Evolutionary conservation across 2,888 invertebrate genomes (phyloP).

Genomic region (Formica aserva): DNA sequence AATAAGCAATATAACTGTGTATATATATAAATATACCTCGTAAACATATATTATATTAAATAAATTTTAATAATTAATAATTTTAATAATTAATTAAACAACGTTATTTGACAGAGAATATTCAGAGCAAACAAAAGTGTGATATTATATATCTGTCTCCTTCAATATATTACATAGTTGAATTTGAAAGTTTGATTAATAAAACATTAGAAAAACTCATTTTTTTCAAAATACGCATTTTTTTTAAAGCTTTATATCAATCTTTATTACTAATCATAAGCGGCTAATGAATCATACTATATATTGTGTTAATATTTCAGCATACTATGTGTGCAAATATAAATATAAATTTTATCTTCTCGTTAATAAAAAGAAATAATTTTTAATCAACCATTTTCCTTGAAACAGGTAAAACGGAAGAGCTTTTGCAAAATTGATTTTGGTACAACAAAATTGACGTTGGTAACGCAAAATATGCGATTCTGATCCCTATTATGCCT

Average conservation of each 20-base stretch:
- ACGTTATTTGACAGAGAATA: background rate
- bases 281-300: background rate
- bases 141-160: background rate
- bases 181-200: background rate
- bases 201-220: background rate
- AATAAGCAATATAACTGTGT: background rate
- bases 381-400: constrained; percentile 42
- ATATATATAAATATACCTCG: background rate
- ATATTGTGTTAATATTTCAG: background rate
- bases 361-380: background rate
- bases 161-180: background rate
- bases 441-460: background rate
- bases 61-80: background rate
- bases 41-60: background rate
- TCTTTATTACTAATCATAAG: constrained; percentile 11
- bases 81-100: background rate
- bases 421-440: constrained; percentile 24
- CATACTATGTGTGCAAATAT: background rate
- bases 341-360: background rate
- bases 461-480: constrained; percentile 16
- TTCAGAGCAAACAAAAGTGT: background rate
- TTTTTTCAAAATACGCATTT: background rate
- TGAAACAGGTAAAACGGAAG: constrained; percentile 64
- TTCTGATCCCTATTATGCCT: constrained; percentile 33
- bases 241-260: background rate